A percentile compares a stretch with the other conserved stretches of the same genome.
These are phyloP conservation scores for Sebastes goodei DNA, from an alignment of 2,797 vertebrate genomes.

Conservation along the genomic window DNA sequence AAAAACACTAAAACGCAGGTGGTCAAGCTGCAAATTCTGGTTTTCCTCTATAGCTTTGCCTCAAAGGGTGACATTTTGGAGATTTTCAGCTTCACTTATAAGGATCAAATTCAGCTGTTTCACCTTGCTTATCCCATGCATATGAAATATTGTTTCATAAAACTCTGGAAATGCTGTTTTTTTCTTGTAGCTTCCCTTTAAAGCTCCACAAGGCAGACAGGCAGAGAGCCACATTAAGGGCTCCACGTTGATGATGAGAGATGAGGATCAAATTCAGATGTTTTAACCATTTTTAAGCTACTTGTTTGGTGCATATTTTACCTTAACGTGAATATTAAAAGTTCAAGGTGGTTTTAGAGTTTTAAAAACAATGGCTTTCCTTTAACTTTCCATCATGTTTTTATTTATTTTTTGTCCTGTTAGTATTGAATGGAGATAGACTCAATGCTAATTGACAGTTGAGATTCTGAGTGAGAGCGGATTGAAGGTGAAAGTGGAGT, in stretches of 20 bases:
- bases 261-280: neutral
- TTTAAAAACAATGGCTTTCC: neutral
- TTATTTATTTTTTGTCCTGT: neutral
- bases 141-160: no score
- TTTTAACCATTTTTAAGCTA: neutral
- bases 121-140: neutral
- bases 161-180: neutral
- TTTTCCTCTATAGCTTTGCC: neutral
- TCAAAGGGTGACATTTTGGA: neutral
- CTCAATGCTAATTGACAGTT: neutral
- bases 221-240: neutral
- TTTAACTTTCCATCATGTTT: neutral
- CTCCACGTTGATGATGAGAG: neutral
- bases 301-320: neutral
- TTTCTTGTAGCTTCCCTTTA: neutral
- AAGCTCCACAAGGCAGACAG: neutral
- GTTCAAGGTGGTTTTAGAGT: neutral
- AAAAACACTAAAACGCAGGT: neutral
- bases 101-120: neutral
- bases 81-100: neutral
- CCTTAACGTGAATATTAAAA: neutral
- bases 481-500: conserved; percentile 6
- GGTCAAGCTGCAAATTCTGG: neutral
- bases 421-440: neutral
- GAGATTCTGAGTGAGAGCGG: neutral